Percentiles rank a stretch among this genome's conserved stretches.
Evolutionary conservation across 2,797 vertebrate species (phyloP).

Genomic region (Galago senegalensis): DNA sequence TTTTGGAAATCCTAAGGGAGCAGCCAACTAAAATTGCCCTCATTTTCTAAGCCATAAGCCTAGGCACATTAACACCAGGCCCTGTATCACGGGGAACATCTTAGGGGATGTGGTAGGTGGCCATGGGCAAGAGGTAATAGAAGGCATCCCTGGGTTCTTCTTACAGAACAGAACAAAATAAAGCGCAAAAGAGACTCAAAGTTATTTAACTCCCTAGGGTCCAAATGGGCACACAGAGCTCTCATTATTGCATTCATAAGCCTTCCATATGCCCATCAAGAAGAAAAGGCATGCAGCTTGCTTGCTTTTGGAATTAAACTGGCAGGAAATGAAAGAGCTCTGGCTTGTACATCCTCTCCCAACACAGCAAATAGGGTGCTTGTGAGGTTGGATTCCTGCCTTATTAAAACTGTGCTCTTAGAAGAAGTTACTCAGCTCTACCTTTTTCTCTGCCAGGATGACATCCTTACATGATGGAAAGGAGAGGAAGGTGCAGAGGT

Average conservation of each 20-base stretch:
- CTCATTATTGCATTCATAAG: constrained; percentile 23
- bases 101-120: constrained; percentile 19
- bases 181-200: background rate
- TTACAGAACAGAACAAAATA: background rate
- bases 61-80: constrained; percentile 44
- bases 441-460: background rate
- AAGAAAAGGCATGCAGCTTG: background rate
- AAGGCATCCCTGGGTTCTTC: constrained; percentile 32
- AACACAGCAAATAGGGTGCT: background rate
- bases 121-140: constrained; percentile 36
- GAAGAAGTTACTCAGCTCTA: background rate
- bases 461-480: background rate
- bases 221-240: background rate
- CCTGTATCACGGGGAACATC: background rate
- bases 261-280: background rate
- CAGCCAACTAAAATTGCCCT: constrained; percentile 69
- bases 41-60: constrained; percentile 75
- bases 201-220: constrained; percentile 25
- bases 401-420: background rate
- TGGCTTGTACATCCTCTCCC: background rate
- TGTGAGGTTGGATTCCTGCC: background rate
- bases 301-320: constrained; percentile 18
- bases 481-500: background rate
- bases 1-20: constrained; percentile 69
- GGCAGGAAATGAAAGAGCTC: background rate